Conservation (phyloP, 2,113 vertebrate species). For the Dolichallabes microphthalmus region DNA sequence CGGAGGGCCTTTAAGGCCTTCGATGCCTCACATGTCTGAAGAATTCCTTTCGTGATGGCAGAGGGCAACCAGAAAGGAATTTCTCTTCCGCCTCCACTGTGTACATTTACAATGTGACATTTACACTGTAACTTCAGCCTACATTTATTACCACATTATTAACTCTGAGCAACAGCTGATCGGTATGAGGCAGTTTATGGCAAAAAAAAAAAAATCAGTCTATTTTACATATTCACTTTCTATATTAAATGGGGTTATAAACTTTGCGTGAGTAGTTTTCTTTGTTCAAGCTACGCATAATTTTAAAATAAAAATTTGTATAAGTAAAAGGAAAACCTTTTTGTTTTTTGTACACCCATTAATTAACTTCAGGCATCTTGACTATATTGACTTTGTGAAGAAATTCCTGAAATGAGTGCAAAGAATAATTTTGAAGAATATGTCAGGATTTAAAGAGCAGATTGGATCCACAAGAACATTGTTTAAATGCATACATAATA, state of each 20-base stretch:
- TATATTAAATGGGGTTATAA: background rate
- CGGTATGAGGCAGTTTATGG: background rate
- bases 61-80: constrained; percentile 62
- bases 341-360: background rate
- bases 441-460: background rate
- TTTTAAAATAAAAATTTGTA: background rate
- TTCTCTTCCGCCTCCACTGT: constrained; percentile 68
- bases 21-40: constrained; percentile 46
- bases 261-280: background rate
- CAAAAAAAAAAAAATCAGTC: too few species aligned
- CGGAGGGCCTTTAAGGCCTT: constrained; percentile 55
- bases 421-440: background rate
- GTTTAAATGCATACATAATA: background rate
- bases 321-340: background rate
- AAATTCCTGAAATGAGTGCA: background rate
- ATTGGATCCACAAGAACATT: background rate
- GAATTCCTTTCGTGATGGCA: constrained; percentile 52
- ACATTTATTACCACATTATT: constrained; percentile 49
- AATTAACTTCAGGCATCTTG: background rate
- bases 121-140: constrained; percentile 61
- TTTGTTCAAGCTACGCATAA: background rate
- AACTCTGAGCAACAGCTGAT: constrained; percentile 24
- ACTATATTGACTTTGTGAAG: background rate
- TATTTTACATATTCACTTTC: background rate
- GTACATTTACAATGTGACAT: constrained; percentile 63